Evolutionary conservation across 35 echinoderm and acorn worm species (phyloP), one percentile per base, ranked within the genome.

Genomic region (Hemicentrotus pulcherrimus): DNA sequence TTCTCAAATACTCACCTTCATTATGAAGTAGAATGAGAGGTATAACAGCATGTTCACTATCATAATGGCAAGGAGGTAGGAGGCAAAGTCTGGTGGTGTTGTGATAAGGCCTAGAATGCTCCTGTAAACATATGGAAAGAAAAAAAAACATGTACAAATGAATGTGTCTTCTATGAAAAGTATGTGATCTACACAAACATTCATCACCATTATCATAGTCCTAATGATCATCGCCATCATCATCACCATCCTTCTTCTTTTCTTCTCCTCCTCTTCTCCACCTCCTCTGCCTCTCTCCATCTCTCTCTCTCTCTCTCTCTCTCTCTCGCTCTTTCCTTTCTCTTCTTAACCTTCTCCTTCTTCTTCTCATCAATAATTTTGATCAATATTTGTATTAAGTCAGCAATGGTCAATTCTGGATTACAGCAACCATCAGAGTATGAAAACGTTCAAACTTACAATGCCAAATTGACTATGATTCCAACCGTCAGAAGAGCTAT

Each of bases 11-110:
- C 35, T 91, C 94, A 99, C 98, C 97, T 99, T 99, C 98, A 99
- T 99, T 8, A 97, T 95, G 46, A 99, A 98, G 91, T 99, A 99
- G 95, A 99, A 99, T 19, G 88, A 85, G 15, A 97, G 91, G 61
- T 99, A 99, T 7, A 99, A 94, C 15, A 99, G 93, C 9, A 97
- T 95, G 86, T 99, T 97, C 9, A 99, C 92, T 41, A 99, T 96
- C 94, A 99, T 96, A 47, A 99, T 99, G 13, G 97, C 94, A 18
- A 99, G 95, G 6, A 99, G 95, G 47, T 94, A 97, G 5, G 98
- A 97, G 13, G 96, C 96, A 96, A 99, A 99, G 46, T 99, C 98
- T 61, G 94, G 31, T 1, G 98, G 98, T 30, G 60, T 45, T 30
- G 95, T 97, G 8, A 95, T 91, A 31, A 99, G 95, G 87, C 98